Evolutionary conservation across 1,140 invertebrate genomes (phyloP).

Genomic region (Heterodera carotae): DNA sequence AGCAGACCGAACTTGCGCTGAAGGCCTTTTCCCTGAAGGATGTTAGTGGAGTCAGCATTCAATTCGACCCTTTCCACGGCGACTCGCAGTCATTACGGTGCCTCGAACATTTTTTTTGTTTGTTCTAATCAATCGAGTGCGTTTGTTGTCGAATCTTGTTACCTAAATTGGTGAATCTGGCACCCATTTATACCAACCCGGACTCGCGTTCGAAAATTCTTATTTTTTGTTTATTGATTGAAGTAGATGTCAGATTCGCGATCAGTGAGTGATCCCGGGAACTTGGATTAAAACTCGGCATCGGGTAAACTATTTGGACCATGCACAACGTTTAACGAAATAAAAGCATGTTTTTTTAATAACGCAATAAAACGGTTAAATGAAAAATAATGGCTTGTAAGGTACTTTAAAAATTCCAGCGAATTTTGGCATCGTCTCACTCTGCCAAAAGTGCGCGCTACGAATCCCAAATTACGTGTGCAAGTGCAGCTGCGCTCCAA

Average conservation of each 20-base stretch:
- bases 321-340: too few species aligned
- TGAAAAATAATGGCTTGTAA: not conserved
- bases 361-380: not conserved
- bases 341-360: not conserved
- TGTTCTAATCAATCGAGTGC: too few species aligned
- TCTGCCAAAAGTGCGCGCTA: constrained; percentile 54
- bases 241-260: too few species aligned
- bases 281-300: too few species aligned
- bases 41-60: constrained; percentile 56
- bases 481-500: constrained; percentile 57
- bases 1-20: constrained; percentile 50
- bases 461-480: constrained; percentile 56
- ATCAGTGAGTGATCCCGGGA: too few species aligned
- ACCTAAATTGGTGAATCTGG: too few species aligned
- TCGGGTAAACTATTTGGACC: too few species aligned
- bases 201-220: too few species aligned
- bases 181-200: too few species aligned
- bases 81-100: constrained; percentile 58
- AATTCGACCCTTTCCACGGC: constrained; percentile 58
- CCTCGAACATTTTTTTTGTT: constrained; percentile 13
- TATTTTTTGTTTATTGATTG: too few species aligned
- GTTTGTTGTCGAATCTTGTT: constrained; percentile 1
- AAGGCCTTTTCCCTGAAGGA: constrained; percentile 54
- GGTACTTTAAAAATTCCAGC: constrained; percentile 42
- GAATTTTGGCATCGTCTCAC: constrained; percentile 58